These are phyloP conservation scores for Pseudachorutes palmiensis DNA, from an alignment of 1,140 invertebrate species.

Conservation along the genomic window DNA sequence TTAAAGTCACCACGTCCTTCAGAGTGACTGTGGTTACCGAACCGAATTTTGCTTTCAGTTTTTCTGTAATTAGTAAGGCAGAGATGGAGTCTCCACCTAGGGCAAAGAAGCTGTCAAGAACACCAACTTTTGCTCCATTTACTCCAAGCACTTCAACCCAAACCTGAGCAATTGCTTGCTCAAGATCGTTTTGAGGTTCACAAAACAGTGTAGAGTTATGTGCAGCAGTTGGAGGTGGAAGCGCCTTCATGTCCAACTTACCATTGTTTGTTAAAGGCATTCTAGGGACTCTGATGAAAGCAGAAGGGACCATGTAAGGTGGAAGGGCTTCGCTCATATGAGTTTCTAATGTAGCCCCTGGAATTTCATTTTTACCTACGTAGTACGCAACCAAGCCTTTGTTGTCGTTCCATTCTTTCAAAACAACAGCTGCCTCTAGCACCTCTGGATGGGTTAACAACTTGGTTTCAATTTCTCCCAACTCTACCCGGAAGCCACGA, in stretches of 20 bases:
- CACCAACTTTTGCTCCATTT: neutral
- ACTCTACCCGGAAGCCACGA: constrained; percentile 13
- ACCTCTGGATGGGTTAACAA: neutral
- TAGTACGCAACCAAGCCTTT: neutral
- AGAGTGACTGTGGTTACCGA: neutral
- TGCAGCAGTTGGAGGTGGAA: neutral
- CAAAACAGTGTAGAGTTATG: neutral
- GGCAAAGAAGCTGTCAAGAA: constrained; percentile 12
- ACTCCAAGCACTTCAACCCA: constrained; percentile 7
- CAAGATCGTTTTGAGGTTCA: neutral
- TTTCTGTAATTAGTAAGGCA: neutral
- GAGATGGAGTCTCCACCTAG: constrained; percentile 15
- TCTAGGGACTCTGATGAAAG: neutral
- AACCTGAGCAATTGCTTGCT: neutral
- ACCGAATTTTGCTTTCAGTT: neutral
- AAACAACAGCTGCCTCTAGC: neutral
- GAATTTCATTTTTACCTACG: neutral
- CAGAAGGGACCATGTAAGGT: neutral
- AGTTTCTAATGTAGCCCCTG: neutral
- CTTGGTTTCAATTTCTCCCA: constrained; percentile 4
- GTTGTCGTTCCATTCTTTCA: neutral
- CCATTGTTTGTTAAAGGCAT: neutral
- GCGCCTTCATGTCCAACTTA: neutral
- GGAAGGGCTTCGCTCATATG: neutral
- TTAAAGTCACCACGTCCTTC: neutral